phyloP scores from a whole-genome alignment of 2,888 invertebrate species.

The Cryptus armator region DNA sequence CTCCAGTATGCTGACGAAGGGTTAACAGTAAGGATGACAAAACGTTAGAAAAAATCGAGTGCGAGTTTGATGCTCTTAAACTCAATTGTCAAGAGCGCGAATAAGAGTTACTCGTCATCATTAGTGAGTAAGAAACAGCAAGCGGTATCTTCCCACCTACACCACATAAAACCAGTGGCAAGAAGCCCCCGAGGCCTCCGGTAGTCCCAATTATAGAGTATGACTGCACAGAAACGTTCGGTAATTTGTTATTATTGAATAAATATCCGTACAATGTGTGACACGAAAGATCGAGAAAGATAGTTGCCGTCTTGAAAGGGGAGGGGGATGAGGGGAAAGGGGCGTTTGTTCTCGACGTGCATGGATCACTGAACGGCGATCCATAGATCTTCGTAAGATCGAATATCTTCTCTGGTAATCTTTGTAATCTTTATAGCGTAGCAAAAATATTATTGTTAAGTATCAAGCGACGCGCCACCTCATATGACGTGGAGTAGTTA shows the following conservation, averaged over 20 bases:
- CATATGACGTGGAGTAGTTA: not conserved
- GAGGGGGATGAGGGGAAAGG: not conserved
- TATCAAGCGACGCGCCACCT: not conserved
- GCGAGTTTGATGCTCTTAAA: conserved; percentile 64
- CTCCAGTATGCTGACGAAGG: not conserved
- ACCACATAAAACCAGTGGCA: conserved; percentile 59
- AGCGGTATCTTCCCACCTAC: conserved; percentile 68
- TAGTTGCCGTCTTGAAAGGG: not conserved
- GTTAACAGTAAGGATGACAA: not conserved
- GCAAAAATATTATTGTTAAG: conserved; percentile 11
- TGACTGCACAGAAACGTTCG: conserved; percentile 82
- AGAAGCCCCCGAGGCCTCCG: conserved; percentile 65
- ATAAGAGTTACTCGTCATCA: conserved; percentile 53
- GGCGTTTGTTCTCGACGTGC: conserved; percentile 11
- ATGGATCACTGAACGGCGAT: conserved; percentile 33
- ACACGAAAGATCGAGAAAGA: conserved; percentile 8
- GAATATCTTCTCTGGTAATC: conserved; percentile 41
- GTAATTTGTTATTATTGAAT: conserved; percentile 83
- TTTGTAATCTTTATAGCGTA: not conserved
- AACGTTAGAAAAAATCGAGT: not conserved
- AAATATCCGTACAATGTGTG: conserved; percentile 74
- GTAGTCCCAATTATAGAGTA: conserved; percentile 83
- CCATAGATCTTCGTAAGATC: not conserved
- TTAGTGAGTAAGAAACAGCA: conserved; percentile 57
- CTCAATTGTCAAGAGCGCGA: conserved; percentile 2